Evolutionary conservation across 2,113 vertebrate genomes (phyloP), one percentile per base, ranked within the genome.

Genomic region (Alligator mississippiensis): DNA sequence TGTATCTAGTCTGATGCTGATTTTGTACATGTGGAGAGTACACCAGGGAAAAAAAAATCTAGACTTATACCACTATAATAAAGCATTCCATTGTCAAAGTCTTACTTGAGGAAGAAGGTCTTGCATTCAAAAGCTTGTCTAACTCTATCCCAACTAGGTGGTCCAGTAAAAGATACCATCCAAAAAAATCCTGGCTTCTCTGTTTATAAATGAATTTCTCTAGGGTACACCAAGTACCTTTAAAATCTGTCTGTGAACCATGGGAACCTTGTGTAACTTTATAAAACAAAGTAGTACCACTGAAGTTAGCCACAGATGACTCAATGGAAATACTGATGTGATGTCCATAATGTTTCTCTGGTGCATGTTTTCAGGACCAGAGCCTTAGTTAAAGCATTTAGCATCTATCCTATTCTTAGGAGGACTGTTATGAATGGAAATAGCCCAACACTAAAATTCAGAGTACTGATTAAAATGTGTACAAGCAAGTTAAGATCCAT

Each of bases 201-300:
- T 91, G 85, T 94, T 92, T 92, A 93, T 91, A 94, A 96, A 94
- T 88, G 92, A 95, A 94, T 75, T 47, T 84, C 70, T 61, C 58
- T 66, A 27, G 27, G 75, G 81, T 81, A 94, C 83, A 93, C 94
- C 47, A 47, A 92, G 70, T 11, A 27, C 84, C 80, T 75, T 95
- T 61, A 87, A 85, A 86, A 89, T 75, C 87, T 95, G 87, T 92
- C 95, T 89, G 60, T 62, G 57, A 85, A 34, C 24, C 55, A 57
- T 4, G 77, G 87, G 85, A 92, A 82, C 11, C 28, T 13, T 0
- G 81, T 78, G 30, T 25, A 16, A 85, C 60, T 80, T 90, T 63
- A 38, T 72, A 47, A 34, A 21, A 72, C 38, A 34, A 18, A 70
- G n/a, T 34, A 21, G 30, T 72, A 21, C 68, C 30, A 38, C 4